Base-by-base conservation (phyloP, 1,140 invertebrate genomes). In the Drosophila malerkotliana region DNA sequence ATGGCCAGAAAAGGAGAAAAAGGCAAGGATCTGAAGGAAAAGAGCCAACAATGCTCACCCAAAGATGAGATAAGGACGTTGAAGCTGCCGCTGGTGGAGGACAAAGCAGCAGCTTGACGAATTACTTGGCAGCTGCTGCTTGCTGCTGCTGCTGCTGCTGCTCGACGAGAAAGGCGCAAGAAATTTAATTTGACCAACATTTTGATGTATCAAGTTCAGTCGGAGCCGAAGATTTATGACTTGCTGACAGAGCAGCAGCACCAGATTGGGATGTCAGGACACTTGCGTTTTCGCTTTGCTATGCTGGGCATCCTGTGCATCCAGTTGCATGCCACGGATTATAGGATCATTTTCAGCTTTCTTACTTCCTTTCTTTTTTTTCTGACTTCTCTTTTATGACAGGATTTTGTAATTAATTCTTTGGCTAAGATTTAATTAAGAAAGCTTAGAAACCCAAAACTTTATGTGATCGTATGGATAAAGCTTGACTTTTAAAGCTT, bases 121-220 rank as follows among this genome's bases (percentile, higher is more conserved):
- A 85, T 85, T 85, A 85, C 80, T 85, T 80, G 81, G 41, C 77
- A 84, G 57, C 79, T 82, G 80, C 39, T 83, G 49, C 56, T 49
- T 18, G 15, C 15, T 18, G 18, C 18, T 18, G 18, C 15, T 18
- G 18, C 18, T 18, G 18, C 39, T 83, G 49, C 56, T 49, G 10
- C 34, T 37, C 9, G 12, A 21, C 21, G 21, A 21, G 21, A 44
- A 21, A 14, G 47, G 60, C 54, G 45, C 69, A 66, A 68, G 63
- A 79, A 84, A 83, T 83, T 83, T 80, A 80, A 83, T 83, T 82
- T 82, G 62, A 79, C 72, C 80, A 85, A 80, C 66, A 79, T 71
- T 76, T 68, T 61, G 51, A 72, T 61, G 64, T 75, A 75, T 75
- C 72, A 75, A 75, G 72, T 75, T 75, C 71, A 75, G 54, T 48